Percentiles rank a stretch among this genome's conserved stretches.
Evolutionary conservation across 1,140 invertebrate species (phyloP).

Genomic region (Lepidurus packardi): DNA sequence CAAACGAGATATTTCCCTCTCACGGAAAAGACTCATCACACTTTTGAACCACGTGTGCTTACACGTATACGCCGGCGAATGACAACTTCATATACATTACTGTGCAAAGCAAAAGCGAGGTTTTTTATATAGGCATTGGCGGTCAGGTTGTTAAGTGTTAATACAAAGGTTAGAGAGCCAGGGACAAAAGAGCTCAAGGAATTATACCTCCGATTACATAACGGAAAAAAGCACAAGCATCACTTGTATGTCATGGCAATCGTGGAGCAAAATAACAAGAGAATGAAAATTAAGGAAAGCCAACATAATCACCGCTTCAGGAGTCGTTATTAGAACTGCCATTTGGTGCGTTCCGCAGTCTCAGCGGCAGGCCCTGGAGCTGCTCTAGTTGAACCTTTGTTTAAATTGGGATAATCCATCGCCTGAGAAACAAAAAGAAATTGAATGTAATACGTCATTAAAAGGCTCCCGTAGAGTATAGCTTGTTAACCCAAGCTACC

Average conservation of each 20-base stretch:
- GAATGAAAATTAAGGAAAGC: neutral
- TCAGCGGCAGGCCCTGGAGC: neutral
- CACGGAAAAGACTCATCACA: neutral
- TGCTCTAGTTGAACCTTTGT: conserved; percentile 6
- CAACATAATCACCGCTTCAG: neutral
- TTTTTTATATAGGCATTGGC: no score
- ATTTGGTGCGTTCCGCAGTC: neutral
- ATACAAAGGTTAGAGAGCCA: no score
- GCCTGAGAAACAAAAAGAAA: neutral
- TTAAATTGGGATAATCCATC: neutral
- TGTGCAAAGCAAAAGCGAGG: no score
- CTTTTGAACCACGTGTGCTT: neutral
- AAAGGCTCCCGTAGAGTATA: neutral
- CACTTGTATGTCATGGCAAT: neutral
- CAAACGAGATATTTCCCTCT: neutral
- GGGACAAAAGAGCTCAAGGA: no score
- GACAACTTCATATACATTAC: neutral
- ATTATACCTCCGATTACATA: neutral
- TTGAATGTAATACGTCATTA: neutral
- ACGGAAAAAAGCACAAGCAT: neutral
- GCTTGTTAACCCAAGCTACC: no score
- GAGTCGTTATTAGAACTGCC: conserved; percentile 12
- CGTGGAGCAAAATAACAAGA: neutral
- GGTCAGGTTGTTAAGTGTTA: no score
- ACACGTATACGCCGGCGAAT: neutral